phyloP scores from a whole-genome alignment of 2,113 vertebrate species.

The Balaenoptera acutorostrata region DNA sequence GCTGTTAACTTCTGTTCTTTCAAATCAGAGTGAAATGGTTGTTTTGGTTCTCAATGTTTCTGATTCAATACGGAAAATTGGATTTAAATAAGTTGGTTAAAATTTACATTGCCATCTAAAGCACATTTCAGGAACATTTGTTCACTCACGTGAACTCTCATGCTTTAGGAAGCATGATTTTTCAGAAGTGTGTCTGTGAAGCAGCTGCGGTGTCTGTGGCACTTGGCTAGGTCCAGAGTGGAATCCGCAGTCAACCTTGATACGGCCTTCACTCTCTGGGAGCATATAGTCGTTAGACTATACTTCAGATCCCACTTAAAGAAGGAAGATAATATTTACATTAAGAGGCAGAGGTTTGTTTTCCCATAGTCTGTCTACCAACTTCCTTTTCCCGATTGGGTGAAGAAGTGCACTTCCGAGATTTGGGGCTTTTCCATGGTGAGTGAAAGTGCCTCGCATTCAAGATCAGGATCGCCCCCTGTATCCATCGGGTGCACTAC shows the following conservation, averaged over 20 bases:
- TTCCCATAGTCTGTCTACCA: neutral
- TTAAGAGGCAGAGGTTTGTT: neutral
- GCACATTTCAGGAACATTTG: neutral
- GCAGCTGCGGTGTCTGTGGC: neutral
- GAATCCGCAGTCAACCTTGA: neutral
- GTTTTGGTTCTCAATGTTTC: neutral
- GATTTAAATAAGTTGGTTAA: neutral
- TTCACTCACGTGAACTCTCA: neutral
- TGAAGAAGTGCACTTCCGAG: neutral
- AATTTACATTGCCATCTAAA: neutral
- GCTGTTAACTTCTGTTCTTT: constrained; percentile 12
- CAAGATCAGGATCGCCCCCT: neutral
- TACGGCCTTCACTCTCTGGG: neutral
- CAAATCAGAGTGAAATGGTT: constrained; percentile 10
- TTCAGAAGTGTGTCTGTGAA: neutral
- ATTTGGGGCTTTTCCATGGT: neutral
- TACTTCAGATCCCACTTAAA: neutral
- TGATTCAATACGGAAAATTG: neutral
- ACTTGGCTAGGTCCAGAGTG: neutral
- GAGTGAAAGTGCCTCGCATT: neutral
- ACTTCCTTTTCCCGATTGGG: neutral
- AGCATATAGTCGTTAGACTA: neutral
- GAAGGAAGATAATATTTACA: neutral
- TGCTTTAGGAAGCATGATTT: neutral
- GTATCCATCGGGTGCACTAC: neutral